Conservation (phyloP, 2,888 invertebrate species). For the Encarsia formosa region DNA sequence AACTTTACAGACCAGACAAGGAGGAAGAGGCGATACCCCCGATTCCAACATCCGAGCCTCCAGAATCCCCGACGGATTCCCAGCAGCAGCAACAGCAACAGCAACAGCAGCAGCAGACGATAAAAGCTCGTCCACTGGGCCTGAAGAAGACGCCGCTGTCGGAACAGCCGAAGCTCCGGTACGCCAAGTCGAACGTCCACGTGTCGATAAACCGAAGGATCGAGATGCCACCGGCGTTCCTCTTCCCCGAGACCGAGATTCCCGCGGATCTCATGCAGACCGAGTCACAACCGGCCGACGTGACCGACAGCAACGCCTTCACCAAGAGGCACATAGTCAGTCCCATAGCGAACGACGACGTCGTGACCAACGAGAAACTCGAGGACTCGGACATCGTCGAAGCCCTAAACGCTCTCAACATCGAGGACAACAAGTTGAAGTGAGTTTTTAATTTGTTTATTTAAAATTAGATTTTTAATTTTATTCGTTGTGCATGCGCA, state of each 20-base stretch:
- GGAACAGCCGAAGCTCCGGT: conserved; percentile 73
- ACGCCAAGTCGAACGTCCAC: conserved; percentile 60
- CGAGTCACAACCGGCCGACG: conserved; percentile 37
- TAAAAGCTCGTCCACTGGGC: conserved; percentile 80
- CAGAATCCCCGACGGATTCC: conserved; percentile 46
- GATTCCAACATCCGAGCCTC: conserved; percentile 48
- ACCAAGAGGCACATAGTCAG: conserved; percentile 20
- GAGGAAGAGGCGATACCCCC: conserved; percentile 46
- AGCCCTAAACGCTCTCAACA: conserved; percentile 48
- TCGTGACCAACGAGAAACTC: conserved; percentile 40
- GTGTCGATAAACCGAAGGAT: conserved; percentile 70
- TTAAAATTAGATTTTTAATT: no score
- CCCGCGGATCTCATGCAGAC: conserved; percentile 57
- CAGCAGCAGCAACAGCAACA: conserved; percentile 35
- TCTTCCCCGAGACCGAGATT: conserved; percentile 73
- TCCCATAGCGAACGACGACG: conserved; percentile 26
- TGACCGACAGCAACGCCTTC: conserved; percentile 17
- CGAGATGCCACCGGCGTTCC: conserved; percentile 78
- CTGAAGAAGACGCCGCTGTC: conserved; percentile 78
- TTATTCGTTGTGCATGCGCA: no score
- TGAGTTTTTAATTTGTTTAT: conserved; percentile 2
- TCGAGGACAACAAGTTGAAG: conserved; percentile 45
- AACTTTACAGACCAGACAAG: conserved; percentile 41
- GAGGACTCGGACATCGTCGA: conserved; percentile 49
- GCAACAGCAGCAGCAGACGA: conserved; percentile 46